Evolutionary conservation across 2,888 invertebrate genomes (phyloP), one percentile per base, ranked within the genome.

Genomic region (Mythimna loreyi): DNA sequence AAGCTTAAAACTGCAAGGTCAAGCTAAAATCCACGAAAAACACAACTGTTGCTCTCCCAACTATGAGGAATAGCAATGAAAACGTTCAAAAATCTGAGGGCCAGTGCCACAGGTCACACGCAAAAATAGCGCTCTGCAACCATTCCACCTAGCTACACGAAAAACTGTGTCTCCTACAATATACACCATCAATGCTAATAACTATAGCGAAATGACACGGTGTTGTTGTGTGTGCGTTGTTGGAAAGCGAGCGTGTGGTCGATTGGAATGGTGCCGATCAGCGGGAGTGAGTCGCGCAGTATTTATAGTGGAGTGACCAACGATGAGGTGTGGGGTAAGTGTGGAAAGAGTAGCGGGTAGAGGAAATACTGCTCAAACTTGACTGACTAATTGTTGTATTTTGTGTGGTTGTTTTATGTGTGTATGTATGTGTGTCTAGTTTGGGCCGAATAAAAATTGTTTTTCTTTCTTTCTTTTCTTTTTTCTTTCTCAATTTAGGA

Each of bases 261-360:
- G 72, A 62, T 92, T 91, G 93, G 93, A 93, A 91, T 90, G 88
- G 91, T 93, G 93, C 93, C 93, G 92, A 88, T 85, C 86, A 80
- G 89, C 86, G 87, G 81, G 88, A 90, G 88, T 92, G 92, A 93
- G 89, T 92, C 91, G 92, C 84, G 59, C 70, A 67, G 82, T 93
- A 93, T 93, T 93, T 90, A 91, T 93, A 93, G 92, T 85, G 81
- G 71, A 85, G 84, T 89, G 89, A 89, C 89, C 91, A 87, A 87
- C 72, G 81, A 78, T 77, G 69, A 65, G 53, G 69, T 78, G 61
- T 67, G 87, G 85, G 60, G n/a, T 47, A 85, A 82, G 80, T 23
- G 16, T 77, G 33, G 60, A 71, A 61, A 53, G 52, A 58, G 33
- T 2, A 36, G 79, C 72, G 73, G 3, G 21, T 21, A 28, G 7